Base-by-base conservation (phyloP, 1,140 invertebrate species). In the Drosophila aff. region DNA sequence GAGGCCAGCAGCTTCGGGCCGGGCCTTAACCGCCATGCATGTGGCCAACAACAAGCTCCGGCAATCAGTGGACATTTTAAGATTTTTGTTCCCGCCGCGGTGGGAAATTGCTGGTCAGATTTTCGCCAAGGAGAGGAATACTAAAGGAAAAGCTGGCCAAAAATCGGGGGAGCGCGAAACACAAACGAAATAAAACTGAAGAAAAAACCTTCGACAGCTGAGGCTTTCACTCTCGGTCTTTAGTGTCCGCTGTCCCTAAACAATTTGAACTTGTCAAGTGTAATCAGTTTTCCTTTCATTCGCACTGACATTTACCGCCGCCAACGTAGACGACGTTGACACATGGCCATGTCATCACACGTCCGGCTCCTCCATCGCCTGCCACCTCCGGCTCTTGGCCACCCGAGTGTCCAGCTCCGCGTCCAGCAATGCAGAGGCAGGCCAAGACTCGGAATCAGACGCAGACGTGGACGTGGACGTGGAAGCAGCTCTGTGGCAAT, bases 221-320 rank as follows among this genome's bases (percentile, higher is more conserved):
- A 61, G 66, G 85, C 84, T 89, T 89, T 89, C 85, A 89, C 84
- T 90, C 85, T 81, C 75, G 58, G 64, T 77, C 65, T 64, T 67
- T 73, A 49, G 49, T 73, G 59, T 65, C 49, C 49, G n/a, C 67
- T 55, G 59, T 72, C 73, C 67, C 77, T 86, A 83, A 89, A 80
- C 84, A 84, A 90, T 89, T 89, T 89, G 84, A 89, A 89, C 84
- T 89, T 89, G 84, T 89, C 84, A 89, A 90, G 78, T 68, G 85
- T 81, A 89, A 89, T 89, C 84, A 90, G 84, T 89, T 89, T 89
- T 89, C 84, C 84, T 89, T 89, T 89, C 84, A 89, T 89, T 89
- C 89, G 53, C 59, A 53, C 69, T 81, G 83, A 86, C 82, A 79
- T 65, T 79, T 76, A 40, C 71, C 71, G 71, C 71, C 71, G 71